A percentile compares a stretch with the other conserved stretches of the same genome.
Evolutionary conservation across 2,113 vertebrate species (phyloP).

Genomic region (Brienomyrus longianalis): DNA sequence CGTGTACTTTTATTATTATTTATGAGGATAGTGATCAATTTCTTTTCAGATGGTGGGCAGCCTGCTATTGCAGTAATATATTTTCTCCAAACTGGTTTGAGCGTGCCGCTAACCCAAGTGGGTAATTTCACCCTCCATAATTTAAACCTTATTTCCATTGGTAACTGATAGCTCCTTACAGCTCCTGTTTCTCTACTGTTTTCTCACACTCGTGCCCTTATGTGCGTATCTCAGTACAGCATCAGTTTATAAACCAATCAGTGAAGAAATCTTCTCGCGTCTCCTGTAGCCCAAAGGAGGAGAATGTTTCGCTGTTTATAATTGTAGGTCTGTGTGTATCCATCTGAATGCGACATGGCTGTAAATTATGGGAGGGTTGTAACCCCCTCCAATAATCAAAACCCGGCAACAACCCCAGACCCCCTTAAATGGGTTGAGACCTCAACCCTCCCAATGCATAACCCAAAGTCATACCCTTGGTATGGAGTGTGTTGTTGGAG

Average conservation of each 20-base stretch:
- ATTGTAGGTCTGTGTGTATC: background rate
- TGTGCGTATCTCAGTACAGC: background rate
- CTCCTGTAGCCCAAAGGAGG: background rate
- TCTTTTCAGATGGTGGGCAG: slow-evolving; percentile 45
- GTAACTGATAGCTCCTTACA: slow-evolving; percentile 8
- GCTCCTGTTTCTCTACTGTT: background rate
- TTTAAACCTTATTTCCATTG: slow-evolving; percentile 23
- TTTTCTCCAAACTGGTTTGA: slow-evolving; percentile 26
- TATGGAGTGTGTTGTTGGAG: background rate
- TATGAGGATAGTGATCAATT: slow-evolving; percentile 36
- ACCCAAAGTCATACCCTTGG: background rate
- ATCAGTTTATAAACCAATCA: background rate
- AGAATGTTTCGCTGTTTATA: background rate
- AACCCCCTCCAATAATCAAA: no score
- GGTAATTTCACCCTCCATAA: slow-evolving; percentile 24
- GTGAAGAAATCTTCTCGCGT: background rate
- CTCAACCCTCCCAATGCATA: no score
- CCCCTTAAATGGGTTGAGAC: background rate
- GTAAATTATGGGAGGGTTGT: no score
- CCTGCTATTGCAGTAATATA: slow-evolving; percentile 31
- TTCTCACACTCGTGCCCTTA: background rate
- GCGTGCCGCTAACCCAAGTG: slow-evolving; percentile 11
- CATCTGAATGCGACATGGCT: no score
- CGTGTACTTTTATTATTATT: slow-evolving; percentile 53
- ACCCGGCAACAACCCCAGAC: background rate